Evolutionary conservation across 1,140 invertebrate species (phyloP).

Genomic region (Saccostrea cuccullata): DNA sequence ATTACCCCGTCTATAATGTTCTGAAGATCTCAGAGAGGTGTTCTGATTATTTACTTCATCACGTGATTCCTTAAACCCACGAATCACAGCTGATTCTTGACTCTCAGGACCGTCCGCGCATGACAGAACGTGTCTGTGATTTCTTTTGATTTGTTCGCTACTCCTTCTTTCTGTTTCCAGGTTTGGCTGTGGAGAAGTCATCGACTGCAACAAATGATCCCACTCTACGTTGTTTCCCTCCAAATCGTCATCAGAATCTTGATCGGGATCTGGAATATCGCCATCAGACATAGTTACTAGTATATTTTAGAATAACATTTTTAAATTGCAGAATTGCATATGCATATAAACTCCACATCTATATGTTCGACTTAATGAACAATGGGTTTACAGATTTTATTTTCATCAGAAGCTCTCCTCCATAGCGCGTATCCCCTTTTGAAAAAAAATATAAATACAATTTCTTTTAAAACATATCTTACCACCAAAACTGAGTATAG

Average conservation of each 20-base stretch:
- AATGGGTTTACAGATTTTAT: too few species aligned
- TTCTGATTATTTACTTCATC: not conserved
- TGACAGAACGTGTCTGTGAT: not conserved
- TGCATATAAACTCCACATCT: too few species aligned
- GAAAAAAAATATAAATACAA: too few species aligned
- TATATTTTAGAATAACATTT: too few species aligned
- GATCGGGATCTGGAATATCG: not conserved
- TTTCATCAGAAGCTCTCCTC: too few species aligned
- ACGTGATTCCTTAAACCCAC: not conserved
- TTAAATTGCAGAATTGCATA: too few species aligned
- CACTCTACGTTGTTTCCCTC: slow-evolving; percentile 52
- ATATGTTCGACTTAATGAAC: too few species aligned
- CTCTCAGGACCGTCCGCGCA: not conserved
- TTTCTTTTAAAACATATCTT: not conserved
- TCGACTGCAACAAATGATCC: slow-evolving; percentile 36
- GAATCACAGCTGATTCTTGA: not conserved
- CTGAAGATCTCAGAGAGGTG: not conserved
- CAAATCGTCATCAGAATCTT: slow-evolving; percentile 47
- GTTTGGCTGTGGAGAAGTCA: not conserved
- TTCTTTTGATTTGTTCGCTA: too few species aligned
- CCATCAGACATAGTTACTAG: too few species aligned
- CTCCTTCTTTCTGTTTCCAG: not conserved
- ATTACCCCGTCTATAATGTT: not conserved
- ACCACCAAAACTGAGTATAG: slow-evolving; percentile 39
- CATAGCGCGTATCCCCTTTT: too few species aligned